phyloP scores from a whole-genome alignment of 2,113 vertebrate genomes.

The Caretta caretta region DNA sequence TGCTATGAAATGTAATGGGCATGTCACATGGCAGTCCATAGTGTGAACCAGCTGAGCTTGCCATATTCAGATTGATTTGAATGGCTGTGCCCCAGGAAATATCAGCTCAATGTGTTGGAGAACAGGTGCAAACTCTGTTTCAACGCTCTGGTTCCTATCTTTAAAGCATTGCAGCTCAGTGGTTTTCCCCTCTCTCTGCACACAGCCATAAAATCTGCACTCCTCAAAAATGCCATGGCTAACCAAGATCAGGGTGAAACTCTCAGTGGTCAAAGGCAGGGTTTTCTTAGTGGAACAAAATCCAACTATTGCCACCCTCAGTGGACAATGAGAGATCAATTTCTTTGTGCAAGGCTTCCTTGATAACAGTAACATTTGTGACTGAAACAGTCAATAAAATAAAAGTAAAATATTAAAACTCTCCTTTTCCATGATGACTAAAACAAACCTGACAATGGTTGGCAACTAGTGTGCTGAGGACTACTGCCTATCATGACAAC shows the following conservation, averaged over 20 bases:
- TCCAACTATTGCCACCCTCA: background rate
- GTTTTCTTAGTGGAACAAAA: background rate
- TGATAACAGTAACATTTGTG: background rate
- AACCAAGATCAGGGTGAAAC: background rate
- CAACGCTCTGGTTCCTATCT: background rate
- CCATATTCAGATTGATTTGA: fast-evolving
- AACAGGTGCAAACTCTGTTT: background rate
- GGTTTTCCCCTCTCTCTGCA: background rate
- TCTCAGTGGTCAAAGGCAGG: background rate
- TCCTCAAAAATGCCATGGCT: background rate
- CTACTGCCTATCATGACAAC: fast-evolving
- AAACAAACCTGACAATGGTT: background rate
- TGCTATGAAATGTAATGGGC: background rate
- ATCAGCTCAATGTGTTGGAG: fast-evolving
- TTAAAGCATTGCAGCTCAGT: fast-evolving
- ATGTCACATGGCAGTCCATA: fast-evolving
- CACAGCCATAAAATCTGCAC: fast-evolving
- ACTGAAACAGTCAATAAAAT: background rate
- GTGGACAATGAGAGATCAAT: fast-evolving
- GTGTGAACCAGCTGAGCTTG: fast-evolving
- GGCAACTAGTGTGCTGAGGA: fast-evolving
- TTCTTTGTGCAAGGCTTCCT: fast-evolving
- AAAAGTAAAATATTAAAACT: fast-evolving
- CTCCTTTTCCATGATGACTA: background rate
- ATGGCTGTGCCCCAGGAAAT: background rate